These are phyloP conservation scores for Forficula auricularia DNA, from an alignment of 1,140 invertebrate species.

Conservation along the genomic window DNA sequence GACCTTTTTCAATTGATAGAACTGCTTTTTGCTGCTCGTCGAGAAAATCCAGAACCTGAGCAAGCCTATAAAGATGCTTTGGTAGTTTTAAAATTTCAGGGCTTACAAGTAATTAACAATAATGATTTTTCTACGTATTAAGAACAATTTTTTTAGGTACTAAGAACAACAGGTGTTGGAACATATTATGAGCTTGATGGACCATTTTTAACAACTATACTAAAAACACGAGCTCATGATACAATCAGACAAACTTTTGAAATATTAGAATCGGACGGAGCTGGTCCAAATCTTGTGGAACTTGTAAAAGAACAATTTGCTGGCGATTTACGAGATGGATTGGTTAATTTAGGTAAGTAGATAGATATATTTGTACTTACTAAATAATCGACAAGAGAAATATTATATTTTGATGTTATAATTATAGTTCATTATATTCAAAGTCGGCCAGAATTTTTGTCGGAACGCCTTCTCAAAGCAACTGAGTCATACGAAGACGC, in stretches of 20 bases:
- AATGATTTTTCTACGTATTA: background rate
- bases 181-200: too few relatives aligned
- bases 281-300: background rate
- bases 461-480: background rate
- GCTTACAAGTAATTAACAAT: background rate
- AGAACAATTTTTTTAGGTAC: too few relatives aligned
- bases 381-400: too few relatives aligned
- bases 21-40: slow-evolving; percentile 5
- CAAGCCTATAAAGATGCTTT: background rate
- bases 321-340: background rate
- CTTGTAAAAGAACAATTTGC: slow-evolving; percentile 7
- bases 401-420: slow-evolving; percentile 4
- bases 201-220: too few relatives aligned
- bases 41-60: slow-evolving; percentile 1
- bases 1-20: background rate
- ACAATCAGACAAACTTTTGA: too few relatives aligned
- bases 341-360: background rate
- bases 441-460: background rate
- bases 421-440: too few relatives aligned
- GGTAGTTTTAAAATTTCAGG: too few relatives aligned
- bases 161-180: too few relatives aligned
- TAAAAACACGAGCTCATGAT: too few relatives aligned
- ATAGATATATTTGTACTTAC: background rate
- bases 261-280: too few relatives aligned
- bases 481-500: background rate